A percentile compares a stretch with the other conserved stretches of the same genome.
Evolutionary conservation across 2,113 vertebrate genomes (phyloP).

Genomic region (Mobula hypostoma): DNA sequence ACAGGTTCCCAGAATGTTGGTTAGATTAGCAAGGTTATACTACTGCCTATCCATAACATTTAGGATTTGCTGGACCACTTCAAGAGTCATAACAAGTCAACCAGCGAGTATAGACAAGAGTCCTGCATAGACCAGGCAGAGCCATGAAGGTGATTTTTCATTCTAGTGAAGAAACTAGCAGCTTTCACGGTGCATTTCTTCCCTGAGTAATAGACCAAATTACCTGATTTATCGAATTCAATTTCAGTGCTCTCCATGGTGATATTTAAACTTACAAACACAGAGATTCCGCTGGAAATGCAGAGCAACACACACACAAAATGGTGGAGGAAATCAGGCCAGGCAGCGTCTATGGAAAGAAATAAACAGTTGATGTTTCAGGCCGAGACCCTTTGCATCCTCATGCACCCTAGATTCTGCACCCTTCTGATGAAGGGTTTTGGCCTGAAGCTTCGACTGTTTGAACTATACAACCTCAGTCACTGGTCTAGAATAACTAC

Average conservation of each 20-base stretch:
- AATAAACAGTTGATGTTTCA: no score
- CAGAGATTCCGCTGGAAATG: no score
- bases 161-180: not conserved
- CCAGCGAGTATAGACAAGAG: no score
- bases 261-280: not conserved
- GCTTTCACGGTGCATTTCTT: not conserved
- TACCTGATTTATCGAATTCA: not conserved
- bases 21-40: not conserved
- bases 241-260: not conserved
- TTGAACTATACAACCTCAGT: not conserved
- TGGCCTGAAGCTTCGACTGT: no score
- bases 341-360: no score
- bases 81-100: not conserved
- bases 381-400: no score
- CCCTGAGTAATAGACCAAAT: not conserved
- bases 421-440: no score
- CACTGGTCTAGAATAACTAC: not conserved
- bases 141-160: not conserved
- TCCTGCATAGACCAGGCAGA: no score
- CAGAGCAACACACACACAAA: no score
- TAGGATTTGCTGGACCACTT: not conserved
- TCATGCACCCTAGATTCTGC: no score
- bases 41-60: not conserved
- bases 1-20: not conserved
- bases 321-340: no score